Percentiles rank a stretch among this genome's conserved stretches.
Conservation (phyloP, 2,113 vertebrate genomes). For the Siphamia tubifer region DNA sequence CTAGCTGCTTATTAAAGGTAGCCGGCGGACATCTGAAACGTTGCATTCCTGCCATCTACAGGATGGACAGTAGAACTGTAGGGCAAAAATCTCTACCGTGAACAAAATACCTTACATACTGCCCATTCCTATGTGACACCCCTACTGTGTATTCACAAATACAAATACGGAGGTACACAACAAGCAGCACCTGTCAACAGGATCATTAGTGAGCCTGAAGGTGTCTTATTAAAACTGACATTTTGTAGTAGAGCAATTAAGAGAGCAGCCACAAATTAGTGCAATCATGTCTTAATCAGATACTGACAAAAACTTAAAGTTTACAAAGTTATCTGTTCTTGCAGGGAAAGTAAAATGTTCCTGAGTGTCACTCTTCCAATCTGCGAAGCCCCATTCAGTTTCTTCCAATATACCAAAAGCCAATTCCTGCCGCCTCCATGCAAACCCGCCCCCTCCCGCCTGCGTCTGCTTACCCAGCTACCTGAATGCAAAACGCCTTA, state of each 20-base stretch:
- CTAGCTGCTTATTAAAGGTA: too few relatives aligned
- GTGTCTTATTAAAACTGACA: conserved; percentile 13
- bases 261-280: conserved; percentile 12
- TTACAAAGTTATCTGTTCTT: conserved; percentile 4
- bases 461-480: conserved; percentile 68
- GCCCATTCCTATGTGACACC: too few relatives aligned
- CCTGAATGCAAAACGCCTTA: conserved; percentile 77
- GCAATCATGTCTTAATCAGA: neutral
- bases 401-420: conserved; percentile 41
- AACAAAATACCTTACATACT: too few relatives aligned
- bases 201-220: neutral
- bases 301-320: neutral
- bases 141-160: neutral
- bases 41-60: too few relatives aligned
- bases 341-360: conserved; percentile 14
- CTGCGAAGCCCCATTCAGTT: conserved; percentile 22
- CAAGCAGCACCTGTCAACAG: neutral
- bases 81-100: too few relatives aligned
- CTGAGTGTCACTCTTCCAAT: conserved; percentile 11
- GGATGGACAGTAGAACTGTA: too few relatives aligned
- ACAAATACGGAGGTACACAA: neutral
- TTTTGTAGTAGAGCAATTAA: conserved; percentile 29
- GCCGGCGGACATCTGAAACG: too few relatives aligned
- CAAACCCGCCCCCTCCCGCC: conserved; percentile 42
- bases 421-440: conserved; percentile 24